Conservation (phyloP, 2,113 vertebrate genomes). For the Chaetura pelagica region DNA sequence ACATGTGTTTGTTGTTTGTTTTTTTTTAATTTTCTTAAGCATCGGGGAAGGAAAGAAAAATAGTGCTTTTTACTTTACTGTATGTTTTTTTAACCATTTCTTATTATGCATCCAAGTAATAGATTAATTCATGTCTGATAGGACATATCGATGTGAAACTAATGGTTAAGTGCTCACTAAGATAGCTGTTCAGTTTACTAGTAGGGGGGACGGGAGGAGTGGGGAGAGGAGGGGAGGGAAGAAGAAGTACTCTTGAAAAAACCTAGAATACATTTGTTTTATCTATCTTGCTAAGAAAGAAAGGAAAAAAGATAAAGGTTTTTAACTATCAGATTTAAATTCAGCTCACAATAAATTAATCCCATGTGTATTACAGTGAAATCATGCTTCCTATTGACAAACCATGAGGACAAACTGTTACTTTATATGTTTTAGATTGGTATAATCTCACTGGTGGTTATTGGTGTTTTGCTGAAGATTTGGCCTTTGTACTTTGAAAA, state of each 20-base stretch:
- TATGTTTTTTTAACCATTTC: background rate
- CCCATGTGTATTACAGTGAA: background rate
- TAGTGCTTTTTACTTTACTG: background rate
- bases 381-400: background rate
- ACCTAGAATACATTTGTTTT: background rate
- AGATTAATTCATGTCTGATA: background rate
- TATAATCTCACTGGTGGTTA: accelerated
- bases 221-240: too few relatives aligned
- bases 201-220: too few relatives aligned
- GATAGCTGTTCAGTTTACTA: background rate
- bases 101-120: background rate
- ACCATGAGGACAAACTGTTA: background rate
- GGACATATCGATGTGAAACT: background rate
- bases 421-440: background rate
- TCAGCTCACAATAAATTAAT: background rate
- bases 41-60: background rate
- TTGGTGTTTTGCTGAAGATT: background rate
- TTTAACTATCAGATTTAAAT: background rate
- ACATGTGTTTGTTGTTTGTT: background rate
- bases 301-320: background rate
- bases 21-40: background rate
- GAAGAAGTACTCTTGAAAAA: too few relatives aligned
- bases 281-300: background rate
- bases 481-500: background rate
- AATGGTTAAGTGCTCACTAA: background rate